A percentile compares a stretch with the other conserved stretches of the same genome.
Evolutionary conservation across 1,140 invertebrate species (phyloP).

Genomic region (Ladona fulva): DNA sequence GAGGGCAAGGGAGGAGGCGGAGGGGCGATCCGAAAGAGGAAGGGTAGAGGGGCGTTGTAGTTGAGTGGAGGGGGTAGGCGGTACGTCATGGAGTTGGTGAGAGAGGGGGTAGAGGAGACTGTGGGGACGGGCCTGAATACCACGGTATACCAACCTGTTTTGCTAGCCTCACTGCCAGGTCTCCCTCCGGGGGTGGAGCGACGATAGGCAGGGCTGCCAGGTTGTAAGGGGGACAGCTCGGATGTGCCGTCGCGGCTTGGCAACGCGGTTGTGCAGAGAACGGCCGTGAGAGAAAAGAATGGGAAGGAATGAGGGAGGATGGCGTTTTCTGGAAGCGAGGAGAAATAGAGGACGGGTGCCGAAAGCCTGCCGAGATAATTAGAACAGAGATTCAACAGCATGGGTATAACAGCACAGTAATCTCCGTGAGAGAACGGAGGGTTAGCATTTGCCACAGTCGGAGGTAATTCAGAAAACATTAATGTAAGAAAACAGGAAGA

Average conservation of each 20-base stretch:
- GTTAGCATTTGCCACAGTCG: too few relatives aligned
- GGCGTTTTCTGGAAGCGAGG: not conserved
- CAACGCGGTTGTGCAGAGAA: not conserved
- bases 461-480: too few relatives aligned
- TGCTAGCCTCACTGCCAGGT: not conserved
- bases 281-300: constrained; percentile 8
- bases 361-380: too few relatives aligned
- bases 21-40: not conserved
- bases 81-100: not conserved
- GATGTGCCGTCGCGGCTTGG: not conserved
- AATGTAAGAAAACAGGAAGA: too few relatives aligned
- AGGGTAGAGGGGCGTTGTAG: not conserved
- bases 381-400: too few relatives aligned
- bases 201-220: not conserved
- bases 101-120: not conserved
- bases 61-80: not conserved
- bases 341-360: not conserved
- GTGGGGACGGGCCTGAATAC: not conserved
- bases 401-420: too few relatives aligned
- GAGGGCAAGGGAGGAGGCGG: not conserved
- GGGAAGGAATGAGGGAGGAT: not conserved
- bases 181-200: not conserved
- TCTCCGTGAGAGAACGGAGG: too few relatives aligned
- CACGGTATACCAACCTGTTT: not conserved
- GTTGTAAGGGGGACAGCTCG: not conserved